A percentile compares a stretch with the other conserved stretches of the same genome.
phyloP scores from a whole-genome alignment of 2,888 invertebrate genomes.

The Eristalis intricaria region DNA sequence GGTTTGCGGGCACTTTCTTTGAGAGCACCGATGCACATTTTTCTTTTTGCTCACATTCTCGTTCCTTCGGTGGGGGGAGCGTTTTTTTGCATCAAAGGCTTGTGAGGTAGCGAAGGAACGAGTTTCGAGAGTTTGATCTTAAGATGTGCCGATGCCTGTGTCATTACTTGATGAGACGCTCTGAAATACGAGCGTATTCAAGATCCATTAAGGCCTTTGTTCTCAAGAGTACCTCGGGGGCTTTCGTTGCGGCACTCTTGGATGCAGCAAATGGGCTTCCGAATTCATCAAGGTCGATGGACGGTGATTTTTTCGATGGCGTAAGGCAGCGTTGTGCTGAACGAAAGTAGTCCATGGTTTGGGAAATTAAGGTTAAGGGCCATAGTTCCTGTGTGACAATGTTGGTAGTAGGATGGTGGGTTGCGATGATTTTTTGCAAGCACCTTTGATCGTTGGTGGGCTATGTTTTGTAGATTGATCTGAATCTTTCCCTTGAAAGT shows the following conservation, averaged over 20 bases:
- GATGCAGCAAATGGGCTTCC: neutral
- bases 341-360: neutral
- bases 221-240: neutral
- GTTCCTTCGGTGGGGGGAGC: constrained; percentile 1
- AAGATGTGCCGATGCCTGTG: neutral
- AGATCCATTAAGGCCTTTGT: neutral
- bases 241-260: neutral
- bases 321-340: neutral
- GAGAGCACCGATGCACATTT: constrained; percentile 24
- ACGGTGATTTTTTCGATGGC: neutral
- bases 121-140: constrained; percentile 23
- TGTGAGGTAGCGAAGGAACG: constrained; percentile 2
- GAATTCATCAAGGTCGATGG: neutral
- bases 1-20: constrained; percentile 50
- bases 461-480: too few species aligned
- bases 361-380: neutral
- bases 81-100: constrained; percentile 42
- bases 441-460: too few species aligned
- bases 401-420: too few species aligned
- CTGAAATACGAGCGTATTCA: neutral
- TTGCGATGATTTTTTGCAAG: too few species aligned
- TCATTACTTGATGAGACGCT: neutral
- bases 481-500: too few species aligned
- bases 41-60: neutral
- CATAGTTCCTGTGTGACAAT: neutral